Conservation (phyloP, 1,140 invertebrate genomes). For the Calephelis virginiensis region DNA sequence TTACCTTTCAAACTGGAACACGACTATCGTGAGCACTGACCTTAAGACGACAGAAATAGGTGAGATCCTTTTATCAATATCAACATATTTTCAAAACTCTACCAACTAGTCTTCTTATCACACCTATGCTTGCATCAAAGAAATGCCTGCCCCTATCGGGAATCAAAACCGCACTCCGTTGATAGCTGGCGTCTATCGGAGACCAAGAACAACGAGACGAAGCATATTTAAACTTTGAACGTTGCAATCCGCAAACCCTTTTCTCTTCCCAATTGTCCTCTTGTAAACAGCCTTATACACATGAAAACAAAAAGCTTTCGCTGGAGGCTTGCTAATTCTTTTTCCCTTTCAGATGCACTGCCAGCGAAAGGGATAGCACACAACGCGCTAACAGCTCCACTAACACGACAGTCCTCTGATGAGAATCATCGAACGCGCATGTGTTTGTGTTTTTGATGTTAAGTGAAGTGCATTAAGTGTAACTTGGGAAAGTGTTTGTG, state of each 20-base stretch:
- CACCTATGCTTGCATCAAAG: too few relatives aligned
- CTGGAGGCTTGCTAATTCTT: constrained; percentile 7
- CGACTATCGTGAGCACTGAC: too few relatives aligned
- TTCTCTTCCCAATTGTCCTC: constrained; percentile 5
- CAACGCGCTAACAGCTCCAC: not conserved
- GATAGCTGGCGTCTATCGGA: too few relatives aligned
- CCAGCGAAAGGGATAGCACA: constrained; percentile 20
- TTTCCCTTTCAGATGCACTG: constrained; percentile 27
- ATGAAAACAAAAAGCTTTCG: constrained; percentile 31
- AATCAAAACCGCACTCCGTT: too few relatives aligned
- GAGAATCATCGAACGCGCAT: constrained; percentile 6
- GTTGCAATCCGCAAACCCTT: not conserved
- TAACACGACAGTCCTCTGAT: not conserved
- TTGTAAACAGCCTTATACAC: constrained; percentile 5
- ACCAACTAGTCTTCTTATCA: too few relatives aligned
- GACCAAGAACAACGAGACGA: too few relatives aligned
- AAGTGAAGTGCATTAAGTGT: constrained; percentile 2
- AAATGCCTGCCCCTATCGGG: too few relatives aligned
- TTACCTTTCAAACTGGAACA: too few relatives aligned
- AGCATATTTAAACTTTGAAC: not conserved
- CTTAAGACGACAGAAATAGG: too few relatives aligned
- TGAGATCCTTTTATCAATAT: too few relatives aligned
- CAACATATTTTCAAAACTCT: too few relatives aligned
- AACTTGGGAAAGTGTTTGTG: constrained; percentile 8
- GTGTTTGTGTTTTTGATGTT: not conserved